These are phyloP conservation scores for Etheostoma nigrum DNA, from an alignment of 2,797 vertebrate genomes.

Conservation along the genomic window DNA sequence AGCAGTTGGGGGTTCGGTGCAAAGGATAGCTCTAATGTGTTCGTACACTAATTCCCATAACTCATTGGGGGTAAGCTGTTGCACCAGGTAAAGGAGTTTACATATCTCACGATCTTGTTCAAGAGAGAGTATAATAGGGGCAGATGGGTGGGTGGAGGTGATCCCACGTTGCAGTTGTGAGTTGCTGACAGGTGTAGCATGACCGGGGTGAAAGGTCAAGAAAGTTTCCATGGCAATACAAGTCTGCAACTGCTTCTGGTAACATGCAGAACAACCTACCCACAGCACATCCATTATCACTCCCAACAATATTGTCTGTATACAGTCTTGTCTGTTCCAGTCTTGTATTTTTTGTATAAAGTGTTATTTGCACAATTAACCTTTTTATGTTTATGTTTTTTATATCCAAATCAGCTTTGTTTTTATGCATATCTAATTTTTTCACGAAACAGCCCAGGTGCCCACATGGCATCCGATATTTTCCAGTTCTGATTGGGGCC, in stretches of 20 bases:
- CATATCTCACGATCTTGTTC: conserved; percentile 15
- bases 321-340: no score
- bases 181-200: conserved; percentile 77
- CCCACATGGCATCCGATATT: no score
- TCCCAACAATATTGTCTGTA: neutral
- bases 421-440: no score
- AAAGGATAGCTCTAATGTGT: neutral
- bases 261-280: neutral
- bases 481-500: no score
- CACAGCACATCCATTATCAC: neutral
- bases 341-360: no score
- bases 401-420: no score
- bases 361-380: neutral
- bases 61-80: neutral
- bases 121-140: conserved; percentile 20
- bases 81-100: conserved; percentile 15
- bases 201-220: conserved; percentile 57
- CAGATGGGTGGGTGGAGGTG: neutral
- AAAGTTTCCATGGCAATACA: conserved; percentile 52
- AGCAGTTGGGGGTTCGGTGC: no score
- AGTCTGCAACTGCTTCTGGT: conserved; percentile 45
- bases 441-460: no score
- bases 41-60: neutral
- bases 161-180: conserved; percentile 64
- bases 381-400: neutral